Percentiles rank a stretch among this genome's conserved stretches.
Conservation (phyloP, 2,888 invertebrate genomes). For the Serripes groenlandicus region DNA sequence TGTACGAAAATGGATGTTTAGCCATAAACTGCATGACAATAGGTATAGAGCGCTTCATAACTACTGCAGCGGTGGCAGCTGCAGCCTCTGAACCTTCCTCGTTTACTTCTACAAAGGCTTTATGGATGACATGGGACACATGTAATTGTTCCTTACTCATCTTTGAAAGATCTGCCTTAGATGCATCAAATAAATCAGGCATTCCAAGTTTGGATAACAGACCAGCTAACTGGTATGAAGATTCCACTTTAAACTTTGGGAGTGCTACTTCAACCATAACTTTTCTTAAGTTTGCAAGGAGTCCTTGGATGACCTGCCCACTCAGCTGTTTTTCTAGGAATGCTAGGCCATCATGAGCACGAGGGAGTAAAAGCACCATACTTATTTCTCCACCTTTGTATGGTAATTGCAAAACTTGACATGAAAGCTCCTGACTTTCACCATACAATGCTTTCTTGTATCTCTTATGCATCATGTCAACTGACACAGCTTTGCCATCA, state of each 20-base stretch:
- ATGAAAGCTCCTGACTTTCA: constrained; percentile 89
- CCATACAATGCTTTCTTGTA: constrained; percentile 89
- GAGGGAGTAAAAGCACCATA: constrained; percentile 83
- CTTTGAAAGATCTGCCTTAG: constrained; percentile 81
- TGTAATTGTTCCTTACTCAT: constrained; percentile 72
- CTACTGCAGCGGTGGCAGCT: constrained; percentile 78
- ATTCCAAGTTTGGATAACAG: constrained; percentile 77
- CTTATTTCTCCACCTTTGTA: constrained; percentile 87
- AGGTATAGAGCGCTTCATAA: constrained; percentile 54
- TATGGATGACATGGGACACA: constrained; percentile 82
- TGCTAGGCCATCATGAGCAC: constrained; percentile 72
- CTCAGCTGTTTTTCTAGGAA: constrained; percentile 68
- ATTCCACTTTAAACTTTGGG: constrained; percentile 79
- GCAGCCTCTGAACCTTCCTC: constrained; percentile 85
- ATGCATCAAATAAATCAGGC: constrained; percentile 73
- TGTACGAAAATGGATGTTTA: constrained; percentile 83
- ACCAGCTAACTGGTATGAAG: constrained; percentile 67
- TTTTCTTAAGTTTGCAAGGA: constrained; percentile 18
- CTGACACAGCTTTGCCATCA: constrained; percentile 59
- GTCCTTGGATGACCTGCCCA: constrained; percentile 10
- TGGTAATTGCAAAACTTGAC: constrained; percentile 92
- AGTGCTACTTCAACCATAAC: constrained; percentile 61
- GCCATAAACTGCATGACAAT: constrained; percentile 66
- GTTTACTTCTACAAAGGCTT: constrained; percentile 84
- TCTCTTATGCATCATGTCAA: constrained; percentile 90